Evolutionary conservation across 2,888 invertebrate genomes (phyloP).

Genomic region (Cephus runcator): DNA sequence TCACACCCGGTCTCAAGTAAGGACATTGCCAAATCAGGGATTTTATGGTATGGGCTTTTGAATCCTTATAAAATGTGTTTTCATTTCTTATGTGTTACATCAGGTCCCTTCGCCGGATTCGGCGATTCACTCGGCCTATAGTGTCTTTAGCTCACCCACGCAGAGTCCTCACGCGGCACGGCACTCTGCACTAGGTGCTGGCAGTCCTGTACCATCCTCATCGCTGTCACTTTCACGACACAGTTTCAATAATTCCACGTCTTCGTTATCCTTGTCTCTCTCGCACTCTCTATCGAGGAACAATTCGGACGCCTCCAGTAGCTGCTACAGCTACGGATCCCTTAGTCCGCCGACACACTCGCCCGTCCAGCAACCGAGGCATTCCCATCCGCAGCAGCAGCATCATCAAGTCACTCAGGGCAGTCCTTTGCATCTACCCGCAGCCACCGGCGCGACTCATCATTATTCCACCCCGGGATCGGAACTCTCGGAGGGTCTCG

Average conservation of each 20-base stretch:
- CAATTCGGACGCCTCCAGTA: slow-evolving; percentile 91
- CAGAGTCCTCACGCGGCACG: slow-evolving; percentile 88
- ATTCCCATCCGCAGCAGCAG: slow-evolving; percentile 62
- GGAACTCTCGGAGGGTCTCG: slow-evolving; percentile 21
- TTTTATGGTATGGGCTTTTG: background rate
- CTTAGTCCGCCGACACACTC: slow-evolving; percentile 79
- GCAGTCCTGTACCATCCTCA: slow-evolving; percentile 63
- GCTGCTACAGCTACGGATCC: slow-evolving; percentile 84
- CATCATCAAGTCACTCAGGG: slow-evolving; percentile 63
- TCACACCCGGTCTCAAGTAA: slow-evolving; percentile 61
- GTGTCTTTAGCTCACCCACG: slow-evolving; percentile 84
- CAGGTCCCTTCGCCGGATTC: slow-evolving; percentile 83
- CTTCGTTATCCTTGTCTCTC: slow-evolving; percentile 69
- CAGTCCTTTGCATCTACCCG: slow-evolving; percentile 68
- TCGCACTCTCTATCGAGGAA: slow-evolving; percentile 88
- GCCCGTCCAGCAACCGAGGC: slow-evolving; percentile 75
- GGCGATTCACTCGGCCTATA: slow-evolving; percentile 89
- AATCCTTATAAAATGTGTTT: slow-evolving; percentile 3
- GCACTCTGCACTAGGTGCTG: slow-evolving; percentile 72
- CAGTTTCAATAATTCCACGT: slow-evolving; percentile 64
- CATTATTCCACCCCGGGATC: slow-evolving; percentile 26
- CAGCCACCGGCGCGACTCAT: slow-evolving; percentile 39
- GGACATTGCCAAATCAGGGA: slow-evolving; percentile 4
- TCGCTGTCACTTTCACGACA: slow-evolving; percentile 60
- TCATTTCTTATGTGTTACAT: background rate